Percentiles rank a stretch among this genome's conserved stretches.
Conservation (phyloP, 2,888 invertebrate species). For the Agrilus cyanescens region DNA sequence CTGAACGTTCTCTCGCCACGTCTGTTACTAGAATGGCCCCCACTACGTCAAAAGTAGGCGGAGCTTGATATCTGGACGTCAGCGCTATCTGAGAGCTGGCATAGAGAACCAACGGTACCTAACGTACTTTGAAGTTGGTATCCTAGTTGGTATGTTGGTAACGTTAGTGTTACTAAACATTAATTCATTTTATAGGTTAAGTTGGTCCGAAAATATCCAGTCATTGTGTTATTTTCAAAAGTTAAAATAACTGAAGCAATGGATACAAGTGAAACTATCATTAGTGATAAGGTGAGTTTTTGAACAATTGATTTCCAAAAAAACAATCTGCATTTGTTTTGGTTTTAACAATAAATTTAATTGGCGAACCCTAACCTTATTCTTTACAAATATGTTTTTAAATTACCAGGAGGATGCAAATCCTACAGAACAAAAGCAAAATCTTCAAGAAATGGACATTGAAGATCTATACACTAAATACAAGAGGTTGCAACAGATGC, state of each 20-base stretch:
- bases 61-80: too few species aligned
- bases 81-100: too few species aligned
- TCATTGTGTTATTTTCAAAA: too few species aligned
- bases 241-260: neutral
- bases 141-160: too few species aligned
- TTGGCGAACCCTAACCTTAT: neutral
- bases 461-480: slow-evolving; percentile 94
- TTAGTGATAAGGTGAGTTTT: slow-evolving; percentile 12
- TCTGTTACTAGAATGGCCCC: too few species aligned
- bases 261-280: slow-evolving; percentile 12
- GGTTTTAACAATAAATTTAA: slow-evolving; percentile 2
- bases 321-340: neutral
- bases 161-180: too few species aligned
- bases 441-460: slow-evolving; percentile 71
- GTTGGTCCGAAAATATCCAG: too few species aligned
- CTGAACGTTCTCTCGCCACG: too few species aligned
- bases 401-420: slow-evolving; percentile 53
- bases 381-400: slow-evolving; percentile 4
- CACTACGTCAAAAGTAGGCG: too few species aligned
- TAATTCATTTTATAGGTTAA: too few species aligned
- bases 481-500: slow-evolving; percentile 92
- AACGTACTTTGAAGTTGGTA: too few species aligned
- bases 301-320: neutral
- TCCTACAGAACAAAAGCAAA: slow-evolving; percentile 53
- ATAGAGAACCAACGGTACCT: too few species aligned